Conservation (phyloP, 2,797 vertebrate genomes). For the Holocentrus rufus region DNA sequence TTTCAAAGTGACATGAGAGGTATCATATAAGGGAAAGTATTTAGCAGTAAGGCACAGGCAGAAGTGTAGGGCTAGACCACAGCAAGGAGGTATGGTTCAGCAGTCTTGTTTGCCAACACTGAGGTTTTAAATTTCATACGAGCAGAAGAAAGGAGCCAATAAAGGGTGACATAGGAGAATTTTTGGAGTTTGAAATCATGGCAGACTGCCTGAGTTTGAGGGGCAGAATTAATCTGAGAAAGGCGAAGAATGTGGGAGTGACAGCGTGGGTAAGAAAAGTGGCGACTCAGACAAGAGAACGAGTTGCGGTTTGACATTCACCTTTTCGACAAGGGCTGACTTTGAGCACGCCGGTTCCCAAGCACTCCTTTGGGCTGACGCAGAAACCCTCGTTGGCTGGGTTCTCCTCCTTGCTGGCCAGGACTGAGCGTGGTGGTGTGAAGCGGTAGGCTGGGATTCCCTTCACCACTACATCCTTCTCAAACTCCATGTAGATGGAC, state of each 20-base stretch:
- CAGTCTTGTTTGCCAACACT: no score
- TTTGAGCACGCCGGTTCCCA: conserved; percentile 82
- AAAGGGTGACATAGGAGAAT: no score
- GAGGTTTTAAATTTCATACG: no score
- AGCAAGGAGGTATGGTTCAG: no score
- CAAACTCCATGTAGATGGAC: conserved; percentile 84
- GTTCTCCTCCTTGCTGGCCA: conserved; percentile 83
- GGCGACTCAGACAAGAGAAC: background rate
- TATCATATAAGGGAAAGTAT: no score
- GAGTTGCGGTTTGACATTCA: conserved; percentile 43
- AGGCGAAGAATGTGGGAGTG: background rate
- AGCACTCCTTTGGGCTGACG: conserved; percentile 71
- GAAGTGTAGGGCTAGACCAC: no score
- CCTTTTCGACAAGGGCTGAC: conserved; percentile 86
- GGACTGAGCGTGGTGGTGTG: conserved; percentile 79
- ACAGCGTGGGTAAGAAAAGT: conserved; percentile 6
- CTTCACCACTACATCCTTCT: conserved; percentile 83
- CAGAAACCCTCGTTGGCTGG: conserved; percentile 84
- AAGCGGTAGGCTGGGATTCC: conserved; percentile 85
- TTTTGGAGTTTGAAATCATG: no score
- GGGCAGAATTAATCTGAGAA: background rate
- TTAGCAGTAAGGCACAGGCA: no score
- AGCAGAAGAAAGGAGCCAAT: no score
- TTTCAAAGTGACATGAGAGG: no score
- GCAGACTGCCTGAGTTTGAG: no score